Evolutionary conservation across 2,113 vertebrate genomes (phyloP).

Genomic region (Nematolebias whitei): DNA sequence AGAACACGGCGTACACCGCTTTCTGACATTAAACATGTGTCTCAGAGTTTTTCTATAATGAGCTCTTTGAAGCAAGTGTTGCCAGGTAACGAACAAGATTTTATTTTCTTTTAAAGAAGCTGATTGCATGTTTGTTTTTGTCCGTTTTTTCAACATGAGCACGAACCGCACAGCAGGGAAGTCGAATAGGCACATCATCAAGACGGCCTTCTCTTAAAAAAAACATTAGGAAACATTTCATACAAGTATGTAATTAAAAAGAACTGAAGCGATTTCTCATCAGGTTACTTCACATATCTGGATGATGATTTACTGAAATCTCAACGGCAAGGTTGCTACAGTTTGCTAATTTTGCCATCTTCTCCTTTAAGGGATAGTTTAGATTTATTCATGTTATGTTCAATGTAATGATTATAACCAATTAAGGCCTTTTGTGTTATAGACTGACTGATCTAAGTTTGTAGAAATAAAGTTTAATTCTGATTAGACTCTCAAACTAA

Average conservation of each 20-base stretch:
- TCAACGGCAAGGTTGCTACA: constrained; percentile 20
- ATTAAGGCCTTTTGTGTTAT: too few relatives aligned
- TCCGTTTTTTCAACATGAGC: neutral
- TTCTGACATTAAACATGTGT: constrained; percentile 28
- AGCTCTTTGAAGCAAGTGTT: constrained; percentile 31
- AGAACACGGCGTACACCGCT: constrained; percentile 27
- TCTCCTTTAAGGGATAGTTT: too few relatives aligned
- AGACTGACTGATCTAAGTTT: too few relatives aligned
- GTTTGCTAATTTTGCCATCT: neutral
- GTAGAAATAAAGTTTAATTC: too few relatives aligned
- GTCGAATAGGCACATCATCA: neutral
- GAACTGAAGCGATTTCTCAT: constrained; percentile 25
- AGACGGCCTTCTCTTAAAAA: neutral
- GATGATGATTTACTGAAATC: constrained; percentile 21
- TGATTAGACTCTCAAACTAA: too few relatives aligned
- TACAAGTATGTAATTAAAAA: constrained; percentile 36
- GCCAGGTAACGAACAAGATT: constrained; percentile 31
- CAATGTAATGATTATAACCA: too few relatives aligned
- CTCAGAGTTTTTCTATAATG: constrained; percentile 43
- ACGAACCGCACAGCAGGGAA: constrained; percentile 20
- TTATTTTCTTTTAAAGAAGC: constrained; percentile 5
- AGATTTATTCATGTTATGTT: too few relatives aligned
- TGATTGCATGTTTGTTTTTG: constrained; percentile 54
- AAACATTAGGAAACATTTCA: constrained; percentile 30
- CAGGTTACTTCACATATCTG: constrained; percentile 29